Conservation (phyloP, 2,113 vertebrate genomes). For the Gambusia holbrooki region DNA sequence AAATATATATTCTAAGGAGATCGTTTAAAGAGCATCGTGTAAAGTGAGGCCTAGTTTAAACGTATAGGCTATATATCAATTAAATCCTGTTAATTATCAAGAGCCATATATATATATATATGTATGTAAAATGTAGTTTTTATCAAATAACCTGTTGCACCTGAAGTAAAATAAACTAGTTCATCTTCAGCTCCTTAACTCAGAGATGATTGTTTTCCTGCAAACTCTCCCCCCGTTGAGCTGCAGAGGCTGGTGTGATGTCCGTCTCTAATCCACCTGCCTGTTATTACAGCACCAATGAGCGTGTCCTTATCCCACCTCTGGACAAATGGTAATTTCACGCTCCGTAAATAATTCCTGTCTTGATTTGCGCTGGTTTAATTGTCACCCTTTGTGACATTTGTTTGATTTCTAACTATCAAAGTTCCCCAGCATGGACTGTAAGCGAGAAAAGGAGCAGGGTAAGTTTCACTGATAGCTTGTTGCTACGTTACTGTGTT, state of each 20-base stretch:
- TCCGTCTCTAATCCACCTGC: conserved; percentile 53
- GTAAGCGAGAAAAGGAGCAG: conserved; percentile 79
- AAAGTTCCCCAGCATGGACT: conserved; percentile 73
- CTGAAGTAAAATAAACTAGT: background rate
- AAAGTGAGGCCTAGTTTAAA: background rate
- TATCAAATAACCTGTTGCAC: background rate
- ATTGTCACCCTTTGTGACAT: background rate
- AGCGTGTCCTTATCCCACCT: conserved; percentile 41
- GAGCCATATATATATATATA: too few relatives aligned
- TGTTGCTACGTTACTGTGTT: conserved; percentile 66
- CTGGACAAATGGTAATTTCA: conserved; percentile 55
- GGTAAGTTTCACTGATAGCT: conserved; percentile 72
- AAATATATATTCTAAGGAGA: background rate
- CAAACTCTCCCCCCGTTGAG: conserved; percentile 4
- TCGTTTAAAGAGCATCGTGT: background rate
- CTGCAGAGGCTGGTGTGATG: conserved; percentile 14
- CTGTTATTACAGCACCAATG: conserved; percentile 24
- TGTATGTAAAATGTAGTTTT: background rate
- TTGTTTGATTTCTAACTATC: conserved; percentile 2
- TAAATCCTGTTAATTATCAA: too few relatives aligned
- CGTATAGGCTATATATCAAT: too few relatives aligned
- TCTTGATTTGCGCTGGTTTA: conserved; percentile 6
- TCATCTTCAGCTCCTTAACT: background rate
- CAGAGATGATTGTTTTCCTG: background rate
- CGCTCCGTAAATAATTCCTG: conserved; percentile 11